Percentiles rank a stretch among this genome's conserved stretches.
phyloP scores from a whole-genome alignment of 2,797 vertebrate species.

The Pangasius krempfi region DNA sequence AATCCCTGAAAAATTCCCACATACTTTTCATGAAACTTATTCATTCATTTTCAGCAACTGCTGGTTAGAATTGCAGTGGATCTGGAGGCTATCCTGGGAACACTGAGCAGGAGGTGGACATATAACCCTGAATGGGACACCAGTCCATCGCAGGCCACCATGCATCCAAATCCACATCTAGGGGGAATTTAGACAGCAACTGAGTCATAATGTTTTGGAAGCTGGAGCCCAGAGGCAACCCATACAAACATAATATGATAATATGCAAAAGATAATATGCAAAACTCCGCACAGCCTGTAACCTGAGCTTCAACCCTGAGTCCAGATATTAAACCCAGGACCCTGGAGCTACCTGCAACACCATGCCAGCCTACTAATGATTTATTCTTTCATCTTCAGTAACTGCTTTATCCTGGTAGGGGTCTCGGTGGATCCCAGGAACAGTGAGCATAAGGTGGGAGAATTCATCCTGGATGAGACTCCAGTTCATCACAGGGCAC shows the following conservation, averaged over 20 bases:
- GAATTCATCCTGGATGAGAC: background rate
- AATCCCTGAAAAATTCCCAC: background rate
- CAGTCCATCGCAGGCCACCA: background rate
- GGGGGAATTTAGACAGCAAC: background rate
- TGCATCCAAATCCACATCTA: background rate
- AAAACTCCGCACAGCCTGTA: background rate
- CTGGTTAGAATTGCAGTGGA: background rate
- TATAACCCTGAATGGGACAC: background rate
- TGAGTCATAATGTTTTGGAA: background rate
- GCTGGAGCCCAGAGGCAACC: too few species aligned
- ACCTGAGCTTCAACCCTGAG: background rate
- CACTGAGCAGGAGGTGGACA: background rate
- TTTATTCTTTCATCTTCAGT: constrained; percentile 5
- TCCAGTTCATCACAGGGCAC: background rate
- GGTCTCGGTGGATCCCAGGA: background rate
- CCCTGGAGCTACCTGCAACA: background rate
- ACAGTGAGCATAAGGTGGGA: background rate
- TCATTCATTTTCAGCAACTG: background rate
- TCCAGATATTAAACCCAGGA: background rate
- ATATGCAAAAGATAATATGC: background rate
- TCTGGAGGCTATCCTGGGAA: background rate
- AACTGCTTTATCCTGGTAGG: background rate
- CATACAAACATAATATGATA: background rate
- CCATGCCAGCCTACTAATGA: background rate
- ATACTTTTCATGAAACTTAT: background rate